Base-by-base conservation (phyloP, 2,888 invertebrate species). In the Bibio marci region DNA sequence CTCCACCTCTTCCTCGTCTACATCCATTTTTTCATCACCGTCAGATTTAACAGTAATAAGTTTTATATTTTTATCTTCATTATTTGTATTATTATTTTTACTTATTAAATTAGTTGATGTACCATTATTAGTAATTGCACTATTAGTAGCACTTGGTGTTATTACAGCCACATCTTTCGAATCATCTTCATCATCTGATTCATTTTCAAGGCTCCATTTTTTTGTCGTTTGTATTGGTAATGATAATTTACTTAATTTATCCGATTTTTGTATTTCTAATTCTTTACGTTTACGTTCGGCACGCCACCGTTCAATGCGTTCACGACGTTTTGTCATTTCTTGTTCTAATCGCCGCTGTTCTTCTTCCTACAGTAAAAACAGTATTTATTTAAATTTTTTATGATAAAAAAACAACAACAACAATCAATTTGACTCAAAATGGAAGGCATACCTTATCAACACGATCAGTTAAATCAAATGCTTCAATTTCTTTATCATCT, bases 141-240 rank as follows among this genome's bases (percentile, higher is more conserved):
- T n/a, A n/a, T 11, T 30, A 14, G 4, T 30, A 28, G 33, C 1
- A 28, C 30, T 19, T 14, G 19, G 11, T 17, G 33, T 8, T n/a
- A 44, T 45, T 30, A 34, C 34, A 38, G 12, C 36, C 45, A 43
- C 39, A 39, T 53, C 47, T 38, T 50, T 48, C 4, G 25, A 32
- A 37, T 48, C 70, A 67, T 77, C 83, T 61, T 88, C 87, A 56
- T 94, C 94, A 45, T 87, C 88, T 45, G 90, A 92, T 54, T 97
- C 95, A 59, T 95, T 92, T 58, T 95, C 91, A 39, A 95, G 64
- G 41, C 90, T 91, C 90, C 95, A 95, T 54, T 88, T 87, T 61
- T 91, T 92, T 2, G 66, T 60, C 17, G 66, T 58, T 0, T 71
- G 66, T 65, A 72, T 56, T 34, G 76, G 59, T 25, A 73, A 67